phyloP scores from a whole-genome alignment of 2,888 invertebrate genomes.

The Sicus ferrugineus region DNA sequence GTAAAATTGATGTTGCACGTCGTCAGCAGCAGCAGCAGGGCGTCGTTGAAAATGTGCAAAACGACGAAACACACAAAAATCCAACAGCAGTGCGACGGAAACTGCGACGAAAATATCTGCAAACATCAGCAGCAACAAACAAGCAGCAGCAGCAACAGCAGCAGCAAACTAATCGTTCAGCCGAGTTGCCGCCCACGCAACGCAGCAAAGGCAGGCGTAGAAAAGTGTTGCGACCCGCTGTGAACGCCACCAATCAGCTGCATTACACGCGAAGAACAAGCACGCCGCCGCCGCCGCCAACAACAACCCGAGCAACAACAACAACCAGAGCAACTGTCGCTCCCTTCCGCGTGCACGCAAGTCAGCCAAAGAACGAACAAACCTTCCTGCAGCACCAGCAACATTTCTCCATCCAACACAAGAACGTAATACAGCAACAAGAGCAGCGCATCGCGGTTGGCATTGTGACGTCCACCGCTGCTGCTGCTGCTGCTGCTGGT shows the following conservation, averaged over 20 bases:
- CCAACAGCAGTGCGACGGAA: slow-evolving; percentile 48
- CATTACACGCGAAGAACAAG: slow-evolving; percentile 8
- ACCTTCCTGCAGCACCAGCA: slow-evolving; percentile 38
- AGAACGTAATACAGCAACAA: slow-evolving; percentile 38
- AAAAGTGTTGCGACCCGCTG: slow-evolving; percentile 45
- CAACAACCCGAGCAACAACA: slow-evolving; percentile 21
- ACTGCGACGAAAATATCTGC: slow-evolving; percentile 50
- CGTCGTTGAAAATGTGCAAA: slow-evolving; percentile 51
- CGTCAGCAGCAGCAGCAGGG: slow-evolving; percentile 47
- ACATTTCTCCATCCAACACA: slow-evolving; percentile 42
- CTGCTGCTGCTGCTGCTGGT: slow-evolving; percentile 23
- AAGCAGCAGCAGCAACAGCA: slow-evolving; percentile 29
- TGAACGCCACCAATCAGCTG: slow-evolving; percentile 44
- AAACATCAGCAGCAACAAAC: slow-evolving; percentile 34
- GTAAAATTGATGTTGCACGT: slow-evolving; percentile 33
- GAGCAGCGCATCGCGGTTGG: slow-evolving; percentile 36
- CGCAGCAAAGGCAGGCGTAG: slow-evolving; percentile 49
- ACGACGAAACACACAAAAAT: slow-evolving; percentile 29
- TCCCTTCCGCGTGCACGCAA: neutral
- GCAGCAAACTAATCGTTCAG: slow-evolving; percentile 36
- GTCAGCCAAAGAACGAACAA: slow-evolving; percentile 15
- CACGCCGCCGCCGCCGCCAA: slow-evolving; percentile 1
- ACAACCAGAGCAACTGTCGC: slow-evolving; percentile 29
- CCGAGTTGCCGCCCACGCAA: slow-evolving; percentile 30
- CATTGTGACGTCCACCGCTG: slow-evolving; percentile 41